Base-by-base conservation (phyloP, 2,888 invertebrate genomes). In the Dorcus parallelipipedus region DNA sequence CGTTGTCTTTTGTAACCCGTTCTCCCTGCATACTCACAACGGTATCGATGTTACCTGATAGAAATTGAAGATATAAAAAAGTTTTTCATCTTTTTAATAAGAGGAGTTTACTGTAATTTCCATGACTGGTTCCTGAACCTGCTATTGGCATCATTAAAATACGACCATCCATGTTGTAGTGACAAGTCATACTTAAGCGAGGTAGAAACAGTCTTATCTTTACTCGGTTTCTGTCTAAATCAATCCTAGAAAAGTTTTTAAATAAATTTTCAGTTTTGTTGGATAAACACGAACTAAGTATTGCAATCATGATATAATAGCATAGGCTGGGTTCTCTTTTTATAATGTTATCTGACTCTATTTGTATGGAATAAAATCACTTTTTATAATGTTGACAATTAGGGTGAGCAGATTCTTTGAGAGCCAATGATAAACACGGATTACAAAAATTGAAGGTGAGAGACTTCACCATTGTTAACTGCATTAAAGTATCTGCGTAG, bases 101-200 rank as follows among this genome's bases (percentile, higher is more conserved):
- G 26, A 33, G 6, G 6, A 33, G 26, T 86, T 84, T 78, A 88
- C 88, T 84, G 70, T 89, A 88, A 75, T 87, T 89, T 49, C 88
- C 87, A 10, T 78, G 76, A 61, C 87, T 87, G 23, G 78, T 74
- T 7, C 91, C 91, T 3, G 83, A 81, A 49, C 91, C 91, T 7
- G 81, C 78, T 50, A 92, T 84, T 0, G 91, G 90, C 76, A 91
- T 78, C 86, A 90, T 84, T 64, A 91, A 78, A 39, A 91, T 82
- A 65, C 85, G 84, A 5, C 91, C 91, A 17, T 83, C 78, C 64
- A 91, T 81, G 3, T 78, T 80, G 73, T 92, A 91, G 58, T 83
- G 80, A 0, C 89, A 85, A 23, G 79, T 81, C 80, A 90, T 82
- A 55, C 80, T 79, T 42, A 91, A 71, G 53, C 83, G 81, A 0